Evolutionary conservation across 1,140 invertebrate species (phyloP), one percentile per base, ranked within the genome.

Genomic region (Ostrea edulis): DNA sequence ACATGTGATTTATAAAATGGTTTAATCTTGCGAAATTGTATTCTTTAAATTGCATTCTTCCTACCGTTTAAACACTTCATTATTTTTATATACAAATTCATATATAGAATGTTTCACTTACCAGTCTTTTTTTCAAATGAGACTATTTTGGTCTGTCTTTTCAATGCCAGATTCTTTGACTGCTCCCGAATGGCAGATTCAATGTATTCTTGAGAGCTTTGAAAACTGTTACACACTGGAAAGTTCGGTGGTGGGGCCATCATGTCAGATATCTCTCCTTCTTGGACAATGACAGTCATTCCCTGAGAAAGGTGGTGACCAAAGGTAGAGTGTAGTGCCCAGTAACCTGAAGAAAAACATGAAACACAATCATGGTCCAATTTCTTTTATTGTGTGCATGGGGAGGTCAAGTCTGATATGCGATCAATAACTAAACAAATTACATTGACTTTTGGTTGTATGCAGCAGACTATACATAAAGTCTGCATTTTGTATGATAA

Each of bases 281-380:
- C 97, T 95, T 98, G 97, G 84, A 98, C 96, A 0, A 98, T 96
- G 7, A 98, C 91, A 0, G 97, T 96, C 98, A 98, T 98, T n/a
- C 98, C 98, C 17, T 98, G 95, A 95, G 98, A 97, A 0, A 97
- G 96, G 92, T 98, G 98, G 92, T 97, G 98, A 90, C 98, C 97
- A 84, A 98, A 97, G 93, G 98, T 97, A 93, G 98, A 98, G 92
- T 98, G 98, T 94, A 98, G 97, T 12, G 98, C 94, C 97, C 98
- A 98, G 92, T 97, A 98, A 55, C 97, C 97, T 97, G 93, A 77
- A 87, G 83, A 29, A 54, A 52, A 2, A 82, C 14, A 22, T 77
- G 8, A 25, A 35, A 11, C n/a, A 71, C 14, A 9, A 8, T 0
- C 9, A 55, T 55, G 2, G 0, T 55, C 2, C 14, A 55, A 55